A percentile compares a stretch with the other conserved stretches of the same genome.
phyloP scores from a whole-genome alignment of 35 echinoderm and acorn worm species.

The Apostichopus parvimensis region DNA sequence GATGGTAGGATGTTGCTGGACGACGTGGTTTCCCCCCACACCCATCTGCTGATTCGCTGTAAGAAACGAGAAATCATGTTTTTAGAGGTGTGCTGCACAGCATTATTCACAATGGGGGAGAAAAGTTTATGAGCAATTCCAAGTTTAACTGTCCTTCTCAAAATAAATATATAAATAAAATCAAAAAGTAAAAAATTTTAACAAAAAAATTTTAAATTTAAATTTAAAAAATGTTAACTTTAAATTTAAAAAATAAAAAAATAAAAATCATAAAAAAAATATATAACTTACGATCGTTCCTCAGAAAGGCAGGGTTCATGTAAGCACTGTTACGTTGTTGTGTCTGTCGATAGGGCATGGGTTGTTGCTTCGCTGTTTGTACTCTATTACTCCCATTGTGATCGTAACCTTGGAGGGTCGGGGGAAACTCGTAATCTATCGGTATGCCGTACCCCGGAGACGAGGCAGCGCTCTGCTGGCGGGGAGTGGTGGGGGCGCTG shows the following conservation, averaged over 20 bases:
- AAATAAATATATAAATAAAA: no score
- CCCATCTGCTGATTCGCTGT: background rate
- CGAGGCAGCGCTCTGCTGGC: background rate
- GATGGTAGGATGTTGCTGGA: background rate
- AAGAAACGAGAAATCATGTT: background rate
- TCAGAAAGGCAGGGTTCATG: background rate
- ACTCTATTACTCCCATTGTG: background rate
- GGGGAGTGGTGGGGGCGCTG: conserved; percentile 14
- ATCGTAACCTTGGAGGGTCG: background rate
- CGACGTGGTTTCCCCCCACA: background rate
- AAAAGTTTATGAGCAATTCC: no score
- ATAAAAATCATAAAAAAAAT: no score
- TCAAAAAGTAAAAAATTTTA: no score
- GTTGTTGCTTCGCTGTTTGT: background rate
- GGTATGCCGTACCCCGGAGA: background rate
- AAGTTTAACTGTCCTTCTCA: no score
- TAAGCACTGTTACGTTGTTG: background rate
- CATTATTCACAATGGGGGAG: no score
- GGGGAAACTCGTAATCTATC: background rate
- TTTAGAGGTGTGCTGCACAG: no score
- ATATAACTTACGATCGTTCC: background rate
- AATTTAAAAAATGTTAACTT: no score
- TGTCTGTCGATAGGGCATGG: background rate
- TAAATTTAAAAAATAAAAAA: no score
- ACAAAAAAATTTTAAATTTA: no score